These are phyloP conservation scores for Drosophila lutescens DNA, from an alignment of 2,888 invertebrate species.

Conservation along the genomic window DNA sequence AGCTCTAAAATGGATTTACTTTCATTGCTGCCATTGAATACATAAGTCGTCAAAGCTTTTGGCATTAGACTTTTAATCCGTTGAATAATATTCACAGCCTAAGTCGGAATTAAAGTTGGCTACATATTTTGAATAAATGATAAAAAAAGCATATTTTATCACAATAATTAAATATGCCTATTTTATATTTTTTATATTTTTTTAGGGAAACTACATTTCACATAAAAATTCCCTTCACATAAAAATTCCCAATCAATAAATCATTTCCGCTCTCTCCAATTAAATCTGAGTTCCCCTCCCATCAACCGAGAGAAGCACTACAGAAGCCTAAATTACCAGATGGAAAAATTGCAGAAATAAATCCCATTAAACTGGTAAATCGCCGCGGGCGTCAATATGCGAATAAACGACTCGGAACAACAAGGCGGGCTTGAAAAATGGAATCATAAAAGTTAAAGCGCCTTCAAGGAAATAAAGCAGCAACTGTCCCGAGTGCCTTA, in stretches of 20 bases:
- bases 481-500: constrained; percentile 33
- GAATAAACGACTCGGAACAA: constrained; percentile 33
- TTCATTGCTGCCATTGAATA: constrained; percentile 12
- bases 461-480: constrained; percentile 10
- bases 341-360: constrained; percentile 5
- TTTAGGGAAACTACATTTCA: too few species aligned
- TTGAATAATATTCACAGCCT: not conserved
- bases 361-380: constrained; percentile 36
- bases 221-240: not conserved
- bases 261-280: constrained; percentile 62
- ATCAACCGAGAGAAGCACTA: constrained; percentile 13
- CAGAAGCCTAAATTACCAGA: constrained; percentile 5
- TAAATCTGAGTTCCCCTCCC: constrained; percentile 48
- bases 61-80: not conserved
- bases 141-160: too few species aligned
- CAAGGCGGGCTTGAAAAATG: constrained; percentile 10
- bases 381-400: constrained; percentile 37
- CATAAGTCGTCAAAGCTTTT: constrained; percentile 5
- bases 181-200: too few species aligned
- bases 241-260: constrained; percentile 69
- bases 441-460: constrained; percentile 34
- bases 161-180: not conserved
- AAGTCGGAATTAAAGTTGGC: not conserved
- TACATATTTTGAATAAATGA: not conserved
- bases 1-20: constrained; percentile 8